A percentile compares a stretch with the other conserved stretches of the same genome.
Evolutionary conservation across 2,888 invertebrate species (phyloP).

Genomic region (Monochamus alternatus): DNA sequence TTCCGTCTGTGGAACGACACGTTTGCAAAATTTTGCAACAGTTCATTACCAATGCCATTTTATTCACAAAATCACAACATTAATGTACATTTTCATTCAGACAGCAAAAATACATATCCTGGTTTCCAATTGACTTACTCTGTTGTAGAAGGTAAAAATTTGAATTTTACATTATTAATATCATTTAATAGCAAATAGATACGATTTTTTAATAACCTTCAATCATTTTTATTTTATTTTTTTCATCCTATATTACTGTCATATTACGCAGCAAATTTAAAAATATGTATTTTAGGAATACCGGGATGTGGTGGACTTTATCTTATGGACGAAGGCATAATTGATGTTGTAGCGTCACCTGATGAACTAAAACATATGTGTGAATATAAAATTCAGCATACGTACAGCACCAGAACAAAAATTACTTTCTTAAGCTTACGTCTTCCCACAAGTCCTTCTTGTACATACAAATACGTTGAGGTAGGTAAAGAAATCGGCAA

Average conservation of each 20-base stretch:
- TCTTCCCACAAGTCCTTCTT: conserved; percentile 76
- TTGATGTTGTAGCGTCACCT: conserved; percentile 71
- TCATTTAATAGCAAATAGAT: too few species aligned
- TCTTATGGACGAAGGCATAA: conserved; percentile 77
- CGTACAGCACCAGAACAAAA: conserved; percentile 76
- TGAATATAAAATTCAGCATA: conserved; percentile 85
- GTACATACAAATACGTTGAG: conserved; percentile 79
- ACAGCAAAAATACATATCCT: conserved; percentile 79
- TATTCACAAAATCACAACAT: conserved; percentile 78
- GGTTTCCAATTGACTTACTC: conserved; percentile 91
- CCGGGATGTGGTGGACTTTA: conserved; percentile 89
- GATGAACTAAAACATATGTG: conserved; percentile 73
- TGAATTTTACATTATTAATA: too few species aligned
- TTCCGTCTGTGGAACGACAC: conserved; percentile 51
- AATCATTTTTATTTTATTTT: too few species aligned
- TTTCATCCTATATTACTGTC: too few species aligned
- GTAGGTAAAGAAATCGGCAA: conserved; percentile 73
- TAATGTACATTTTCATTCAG: conserved; percentile 86
- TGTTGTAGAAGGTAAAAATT: conserved; percentile 75
- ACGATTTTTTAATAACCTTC: too few species aligned
- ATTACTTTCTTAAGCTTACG: conserved; percentile 79
- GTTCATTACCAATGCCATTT: conserved; percentile 82
- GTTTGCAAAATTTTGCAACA: conserved; percentile 83
- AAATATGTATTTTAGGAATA: conserved; percentile 70
- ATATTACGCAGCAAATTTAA: too few species aligned